A percentile compares a stretch with the other conserved stretches of the same genome.
Conservation (phyloP, 1,140 invertebrate genomes). For the Tetramorium simillimum region DNA sequence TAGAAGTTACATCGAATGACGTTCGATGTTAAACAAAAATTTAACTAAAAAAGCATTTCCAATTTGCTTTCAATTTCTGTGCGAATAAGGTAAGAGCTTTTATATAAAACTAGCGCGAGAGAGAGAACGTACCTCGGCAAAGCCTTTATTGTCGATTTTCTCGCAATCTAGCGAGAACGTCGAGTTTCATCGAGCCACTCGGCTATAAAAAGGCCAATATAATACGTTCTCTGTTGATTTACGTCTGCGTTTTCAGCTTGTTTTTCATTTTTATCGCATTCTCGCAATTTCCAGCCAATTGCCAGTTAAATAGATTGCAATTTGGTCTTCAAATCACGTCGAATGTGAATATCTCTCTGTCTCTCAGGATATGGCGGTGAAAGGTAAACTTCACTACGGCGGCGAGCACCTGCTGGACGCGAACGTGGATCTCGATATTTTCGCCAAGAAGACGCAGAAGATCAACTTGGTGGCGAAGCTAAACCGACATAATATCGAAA, state of each 20-base stretch:
- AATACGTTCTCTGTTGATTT: background rate
- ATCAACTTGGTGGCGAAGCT: slow-evolving; percentile 83
- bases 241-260: background rate
- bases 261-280: background rate
- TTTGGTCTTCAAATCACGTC: background rate
- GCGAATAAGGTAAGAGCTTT: slow-evolving; percentile 42
- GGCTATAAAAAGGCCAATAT: background rate
- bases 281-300: background rate
- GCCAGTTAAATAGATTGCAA: background rate
- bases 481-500: slow-evolving; percentile 67
- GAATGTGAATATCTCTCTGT: background rate
- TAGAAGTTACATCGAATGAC: slow-evolving; percentile 3
- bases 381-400: slow-evolving; percentile 83
- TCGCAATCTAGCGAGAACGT: slow-evolving; percentile 31
- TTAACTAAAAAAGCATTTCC: slow-evolving; percentile 25
- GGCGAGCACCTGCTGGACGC: slow-evolving; percentile 82
- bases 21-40: background rate
- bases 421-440: slow-evolving; percentile 87
- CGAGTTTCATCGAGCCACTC: slow-evolving; percentile 15
- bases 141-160: slow-evolving; percentile 51
- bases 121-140: background rate
- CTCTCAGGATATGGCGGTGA: slow-evolving; percentile 85
- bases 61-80: slow-evolving; percentile 30
- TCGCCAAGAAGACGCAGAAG: slow-evolving; percentile 88
- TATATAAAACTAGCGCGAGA: slow-evolving; percentile 28